A percentile compares a stretch with the other conserved stretches of the same genome.
Evolutionary conservation across 2,113 vertebrate genomes (phyloP).

Genomic region (Oenanthe melanoleuca): DNA sequence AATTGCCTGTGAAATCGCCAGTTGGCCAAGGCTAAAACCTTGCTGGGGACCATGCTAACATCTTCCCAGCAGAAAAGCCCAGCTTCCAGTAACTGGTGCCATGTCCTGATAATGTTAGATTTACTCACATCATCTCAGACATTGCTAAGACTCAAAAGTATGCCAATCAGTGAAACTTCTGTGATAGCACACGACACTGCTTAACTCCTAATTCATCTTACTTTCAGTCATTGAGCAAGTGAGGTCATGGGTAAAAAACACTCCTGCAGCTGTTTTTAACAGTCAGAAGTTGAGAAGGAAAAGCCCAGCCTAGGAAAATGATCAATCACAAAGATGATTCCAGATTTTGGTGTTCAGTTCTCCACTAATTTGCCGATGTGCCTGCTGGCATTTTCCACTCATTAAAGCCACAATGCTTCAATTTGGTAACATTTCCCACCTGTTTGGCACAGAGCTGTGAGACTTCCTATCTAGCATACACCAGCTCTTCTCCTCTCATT

Average conservation of each 20-base stretch:
- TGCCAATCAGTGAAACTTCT: neutral
- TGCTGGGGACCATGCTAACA: neutral
- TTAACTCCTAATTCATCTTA: neutral
- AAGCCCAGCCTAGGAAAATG: neutral
- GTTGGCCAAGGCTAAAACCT: neutral
- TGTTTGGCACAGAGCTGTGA: neutral
- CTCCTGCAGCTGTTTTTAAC: neutral
- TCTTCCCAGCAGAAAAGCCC: neutral
- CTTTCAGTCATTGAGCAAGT: neutral
- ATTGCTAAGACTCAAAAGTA: neutral
- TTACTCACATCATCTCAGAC: neutral
- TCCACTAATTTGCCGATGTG: neutral
- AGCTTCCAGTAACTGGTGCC: neutral
- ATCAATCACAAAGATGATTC: neutral
- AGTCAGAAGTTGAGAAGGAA: neutral
- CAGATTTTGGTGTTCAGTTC: neutral
- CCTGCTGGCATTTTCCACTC: neutral
- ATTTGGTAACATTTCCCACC: neutral
- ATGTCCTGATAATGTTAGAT: neutral
- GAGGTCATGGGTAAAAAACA: neutral
- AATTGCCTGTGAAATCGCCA: neutral
- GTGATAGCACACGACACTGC: neutral
- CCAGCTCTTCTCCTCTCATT: neutral
- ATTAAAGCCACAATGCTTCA: neutral
- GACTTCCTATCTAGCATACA: neutral